phyloP scores from a whole-genome alignment of 1,140 invertebrate species.

The Anoplolepis gracilipes region DNA sequence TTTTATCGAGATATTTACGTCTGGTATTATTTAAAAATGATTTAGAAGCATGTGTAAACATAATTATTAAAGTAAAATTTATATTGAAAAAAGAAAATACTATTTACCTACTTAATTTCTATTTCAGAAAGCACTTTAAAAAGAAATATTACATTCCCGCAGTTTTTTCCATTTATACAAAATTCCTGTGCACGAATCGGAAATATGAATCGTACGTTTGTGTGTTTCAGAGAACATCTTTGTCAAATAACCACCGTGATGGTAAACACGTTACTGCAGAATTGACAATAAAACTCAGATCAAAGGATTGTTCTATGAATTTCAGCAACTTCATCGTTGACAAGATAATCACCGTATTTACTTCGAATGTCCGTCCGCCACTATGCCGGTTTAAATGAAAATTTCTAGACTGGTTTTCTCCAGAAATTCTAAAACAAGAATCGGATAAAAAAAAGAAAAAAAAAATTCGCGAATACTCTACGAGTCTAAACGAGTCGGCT shows the following conservation, averaged over 20 bases:
- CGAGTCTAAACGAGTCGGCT: not conserved
- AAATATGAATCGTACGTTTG: not conserved
- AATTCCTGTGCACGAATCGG: not conserved
- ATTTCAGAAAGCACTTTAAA: not conserved
- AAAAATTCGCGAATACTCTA: not conserved
- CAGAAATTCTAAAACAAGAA: constrained; percentile 10
- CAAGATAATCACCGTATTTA: constrained; percentile 27
- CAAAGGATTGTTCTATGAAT: constrained; percentile 57
- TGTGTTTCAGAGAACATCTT: constrained; percentile 10
- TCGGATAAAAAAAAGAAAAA: constrained; percentile 14
- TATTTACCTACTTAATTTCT: not conserved
- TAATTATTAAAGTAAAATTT: not conserved
- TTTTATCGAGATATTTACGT: not conserved
- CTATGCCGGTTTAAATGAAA: constrained; percentile 1
- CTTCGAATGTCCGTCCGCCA: not conserved
- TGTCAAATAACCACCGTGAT: not conserved
- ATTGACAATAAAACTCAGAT: constrained; percentile 33
- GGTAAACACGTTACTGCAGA: constrained; percentile 28
- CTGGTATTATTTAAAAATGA: constrained; percentile 1
- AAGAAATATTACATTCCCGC: not conserved
- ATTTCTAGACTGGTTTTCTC: not conserved
- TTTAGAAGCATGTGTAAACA: not conserved
- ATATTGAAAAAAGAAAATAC: not conserved
- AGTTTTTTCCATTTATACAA: not conserved
- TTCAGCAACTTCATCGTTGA: not conserved